phyloP scores from a whole-genome alignment of 2,113 vertebrate genomes.

The Nothoprocta pentlandii region DNA sequence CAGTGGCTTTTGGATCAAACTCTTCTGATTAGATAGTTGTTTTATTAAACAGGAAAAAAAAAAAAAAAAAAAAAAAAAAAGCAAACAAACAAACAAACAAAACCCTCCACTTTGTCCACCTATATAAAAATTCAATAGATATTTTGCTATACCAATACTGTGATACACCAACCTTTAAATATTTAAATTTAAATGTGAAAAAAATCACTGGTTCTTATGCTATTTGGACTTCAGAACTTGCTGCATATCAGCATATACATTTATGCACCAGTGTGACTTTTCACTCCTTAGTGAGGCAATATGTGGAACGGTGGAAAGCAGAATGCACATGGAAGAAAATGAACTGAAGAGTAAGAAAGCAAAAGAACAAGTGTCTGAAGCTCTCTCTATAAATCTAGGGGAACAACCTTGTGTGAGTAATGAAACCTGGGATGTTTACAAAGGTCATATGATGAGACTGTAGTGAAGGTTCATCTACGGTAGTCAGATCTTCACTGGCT shows the following conservation, averaged over 20 bases:
- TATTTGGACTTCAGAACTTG: background rate
- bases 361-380: background rate
- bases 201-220: background rate
- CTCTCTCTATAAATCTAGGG: background rate
- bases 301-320: background rate
- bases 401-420: constrained; percentile 50
- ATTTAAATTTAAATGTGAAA: background rate
- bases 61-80: too few species aligned
- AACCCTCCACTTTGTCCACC: background rate
- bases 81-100: too few species aligned
- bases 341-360: background rate
- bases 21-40: background rate
- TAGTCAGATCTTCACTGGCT: constrained; percentile 19
- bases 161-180: background rate
- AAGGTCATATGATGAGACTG: constrained; percentile 41
- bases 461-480: constrained; percentile 63
- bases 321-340: background rate
- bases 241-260: background rate
- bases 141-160: too few species aligned
- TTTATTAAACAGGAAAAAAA: background rate
- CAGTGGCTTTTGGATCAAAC: background rate
- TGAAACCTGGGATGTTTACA: constrained; percentile 57
- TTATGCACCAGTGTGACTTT: background rate
- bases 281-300: background rate
- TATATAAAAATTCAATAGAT: background rate